Conservation (phyloP, 2,113 vertebrate genomes). For the Cygnus atratus region DNA sequence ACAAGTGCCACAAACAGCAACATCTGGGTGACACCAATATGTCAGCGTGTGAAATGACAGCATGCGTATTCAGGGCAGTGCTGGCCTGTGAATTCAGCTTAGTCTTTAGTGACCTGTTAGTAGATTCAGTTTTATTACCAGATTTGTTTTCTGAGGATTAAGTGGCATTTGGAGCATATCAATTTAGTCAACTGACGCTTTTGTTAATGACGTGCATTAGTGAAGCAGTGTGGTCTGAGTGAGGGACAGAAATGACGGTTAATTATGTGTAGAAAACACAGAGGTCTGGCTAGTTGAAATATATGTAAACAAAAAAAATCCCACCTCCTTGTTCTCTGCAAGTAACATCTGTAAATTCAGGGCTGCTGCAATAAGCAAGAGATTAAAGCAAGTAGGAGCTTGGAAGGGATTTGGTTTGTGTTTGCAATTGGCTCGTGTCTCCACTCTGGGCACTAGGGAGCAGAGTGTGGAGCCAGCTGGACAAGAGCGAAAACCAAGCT, state of each 20-base stretch:
- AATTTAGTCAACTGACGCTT: conserved; percentile 9
- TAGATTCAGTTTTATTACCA: neutral
- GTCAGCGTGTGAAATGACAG: neutral
- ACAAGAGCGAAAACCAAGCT: neutral
- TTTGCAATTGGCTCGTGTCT: neutral
- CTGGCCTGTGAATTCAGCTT: neutral
- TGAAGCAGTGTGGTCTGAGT: neutral
- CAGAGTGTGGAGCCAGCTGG: neutral
- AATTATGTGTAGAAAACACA: neutral
- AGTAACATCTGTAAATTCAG: neutral
- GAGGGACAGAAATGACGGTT: neutral
- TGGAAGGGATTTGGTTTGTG: conserved; percentile 29
- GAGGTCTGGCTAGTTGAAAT: neutral
- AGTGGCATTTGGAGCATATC: neutral
- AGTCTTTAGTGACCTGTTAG: neutral
- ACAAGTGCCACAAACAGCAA: neutral
- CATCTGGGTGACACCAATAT: neutral
- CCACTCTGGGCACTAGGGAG: neutral
- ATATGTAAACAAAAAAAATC: neutral
- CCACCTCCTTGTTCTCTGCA: neutral
- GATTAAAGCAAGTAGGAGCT: conserved; percentile 25
- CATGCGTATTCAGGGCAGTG: neutral
- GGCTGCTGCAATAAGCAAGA: neutral
- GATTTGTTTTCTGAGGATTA: conserved; percentile 20
- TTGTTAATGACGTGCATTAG: neutral